phyloP scores from a whole-genome alignment of 2,888 invertebrate genomes.

The Patella depressa region DNA sequence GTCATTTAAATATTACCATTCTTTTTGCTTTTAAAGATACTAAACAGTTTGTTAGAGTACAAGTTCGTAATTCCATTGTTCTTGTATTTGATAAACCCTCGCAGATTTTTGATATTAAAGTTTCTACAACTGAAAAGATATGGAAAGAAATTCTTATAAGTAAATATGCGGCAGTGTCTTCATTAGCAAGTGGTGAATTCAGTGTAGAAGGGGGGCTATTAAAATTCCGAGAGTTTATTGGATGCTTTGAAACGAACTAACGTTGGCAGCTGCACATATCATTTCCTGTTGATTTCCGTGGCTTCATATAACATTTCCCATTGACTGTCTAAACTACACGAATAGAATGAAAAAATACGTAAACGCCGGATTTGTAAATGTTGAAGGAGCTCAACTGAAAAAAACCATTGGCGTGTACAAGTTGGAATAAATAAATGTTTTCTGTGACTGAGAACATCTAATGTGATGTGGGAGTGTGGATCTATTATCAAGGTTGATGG shows the following conservation, averaged over 20 bases:
- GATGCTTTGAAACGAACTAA: slow-evolving; percentile 46
- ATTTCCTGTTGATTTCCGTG: too few relatives aligned
- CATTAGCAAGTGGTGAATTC: slow-evolving; percentile 46
- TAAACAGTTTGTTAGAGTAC: slow-evolving; percentile 37
- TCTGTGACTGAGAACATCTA: too few relatives aligned
- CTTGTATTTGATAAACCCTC: slow-evolving; percentile 32
- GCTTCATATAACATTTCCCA: too few relatives aligned
- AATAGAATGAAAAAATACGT: too few relatives aligned
- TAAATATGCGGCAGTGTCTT: slow-evolving; percentile 31
- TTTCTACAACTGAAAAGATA: slow-evolving; percentile 36
- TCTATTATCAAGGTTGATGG: too few relatives aligned
- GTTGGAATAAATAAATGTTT: too few relatives aligned
- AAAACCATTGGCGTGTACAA: too few relatives aligned
- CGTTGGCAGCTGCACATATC: too few relatives aligned
- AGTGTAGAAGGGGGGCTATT: slow-evolving; percentile 49
- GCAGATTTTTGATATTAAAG: slow-evolving; percentile 37
- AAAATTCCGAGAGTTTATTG: slow-evolving; percentile 47
- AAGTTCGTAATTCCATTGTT: slow-evolving; percentile 50
- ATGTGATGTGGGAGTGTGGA: too few relatives aligned
- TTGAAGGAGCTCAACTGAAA: too few relatives aligned
- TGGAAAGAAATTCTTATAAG: slow-evolving; percentile 48
- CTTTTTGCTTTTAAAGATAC: slow-evolving; percentile 44
- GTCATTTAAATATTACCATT: slow-evolving; percentile 25
- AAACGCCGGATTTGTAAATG: too few relatives aligned
- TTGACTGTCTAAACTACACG: too few relatives aligned